Percentiles rank a stretch among this genome's conserved stretches.
Evolutionary conservation across 2,888 invertebrate species (phyloP).

Genomic region (Gisinianus flammeolus): DNA sequence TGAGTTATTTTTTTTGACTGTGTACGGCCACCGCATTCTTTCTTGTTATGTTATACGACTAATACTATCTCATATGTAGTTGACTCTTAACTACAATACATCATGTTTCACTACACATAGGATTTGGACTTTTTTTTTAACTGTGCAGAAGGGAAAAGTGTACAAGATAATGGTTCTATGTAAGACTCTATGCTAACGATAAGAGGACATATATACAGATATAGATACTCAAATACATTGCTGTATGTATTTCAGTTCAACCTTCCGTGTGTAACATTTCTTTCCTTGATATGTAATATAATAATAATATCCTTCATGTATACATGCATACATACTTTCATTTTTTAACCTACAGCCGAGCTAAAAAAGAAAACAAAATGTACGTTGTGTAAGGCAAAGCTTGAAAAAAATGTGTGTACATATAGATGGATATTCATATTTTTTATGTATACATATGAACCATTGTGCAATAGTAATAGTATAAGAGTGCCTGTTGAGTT

Average conservation of each 20-base stretch:
- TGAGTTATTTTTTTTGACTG: not conserved
- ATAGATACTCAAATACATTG: not conserved
- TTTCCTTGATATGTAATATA: not conserved
- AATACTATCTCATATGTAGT: not conserved
- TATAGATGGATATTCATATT: not conserved
- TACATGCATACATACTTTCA: not conserved
- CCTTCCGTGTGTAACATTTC: not conserved
- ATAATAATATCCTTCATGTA: not conserved
- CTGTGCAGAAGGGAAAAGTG: not conserved
- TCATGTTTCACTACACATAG: not conserved
- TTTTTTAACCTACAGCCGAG: not conserved
- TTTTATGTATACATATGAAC: not conserved
- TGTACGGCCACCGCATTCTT: not conserved
- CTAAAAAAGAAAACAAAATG: not conserved
- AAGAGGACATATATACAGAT: slow-evolving; percentile 11
- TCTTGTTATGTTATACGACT: not conserved
- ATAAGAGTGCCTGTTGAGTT: not conserved
- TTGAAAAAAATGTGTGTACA: not conserved
- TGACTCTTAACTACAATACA: not conserved
- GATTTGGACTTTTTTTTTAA: not conserved
- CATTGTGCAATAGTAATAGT: not conserved
- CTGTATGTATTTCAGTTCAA: not conserved
- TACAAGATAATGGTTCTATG: slow-evolving; percentile 13
- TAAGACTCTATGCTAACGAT: slow-evolving; percentile 37
- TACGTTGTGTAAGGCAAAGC: not conserved